Evolutionary conservation across 2,888 invertebrate genomes (phyloP).

Genomic region (Epistrophella euchroma): DNA sequence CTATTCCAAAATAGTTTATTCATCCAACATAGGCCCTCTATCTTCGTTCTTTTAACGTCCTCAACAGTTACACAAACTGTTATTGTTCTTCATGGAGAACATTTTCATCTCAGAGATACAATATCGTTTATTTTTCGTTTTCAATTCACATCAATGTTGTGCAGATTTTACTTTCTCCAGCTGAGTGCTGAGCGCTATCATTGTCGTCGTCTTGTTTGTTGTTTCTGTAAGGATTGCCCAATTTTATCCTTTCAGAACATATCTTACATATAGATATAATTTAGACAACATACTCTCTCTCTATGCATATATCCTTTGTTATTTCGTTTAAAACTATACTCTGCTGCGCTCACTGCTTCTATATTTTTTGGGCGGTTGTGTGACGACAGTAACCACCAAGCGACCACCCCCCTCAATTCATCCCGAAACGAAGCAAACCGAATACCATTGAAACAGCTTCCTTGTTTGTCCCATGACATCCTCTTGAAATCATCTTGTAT

Average conservation of each 20-base stretch:
- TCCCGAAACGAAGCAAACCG: conserved; percentile 1
- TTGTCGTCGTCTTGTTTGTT: conserved; percentile 28
- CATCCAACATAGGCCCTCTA: conserved; percentile 26
- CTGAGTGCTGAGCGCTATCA: conserved; percentile 6
- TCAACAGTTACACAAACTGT: neutral
- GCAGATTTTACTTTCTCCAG: conserved; percentile 49
- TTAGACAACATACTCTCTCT: conserved; percentile 6
- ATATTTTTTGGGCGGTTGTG: conserved; percentile 35
- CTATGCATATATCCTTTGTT: conserved; percentile 22
- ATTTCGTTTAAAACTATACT: conserved; percentile 54
- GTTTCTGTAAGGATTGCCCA: conserved; percentile 38
- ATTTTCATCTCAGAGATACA: conserved; percentile 49
- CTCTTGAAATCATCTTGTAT: conserved; percentile 73
- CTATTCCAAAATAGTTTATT: conserved; percentile 43
- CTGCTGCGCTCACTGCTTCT: conserved; percentile 23
- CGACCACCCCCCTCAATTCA: conserved; percentile 4
- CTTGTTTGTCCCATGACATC: conserved; percentile 65
- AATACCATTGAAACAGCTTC: conserved; percentile 45
- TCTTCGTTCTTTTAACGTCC: conserved; percentile 20
- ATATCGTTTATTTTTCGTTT: conserved; percentile 30
- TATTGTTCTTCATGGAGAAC: conserved; percentile 22
- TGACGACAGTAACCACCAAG: conserved; percentile 30
- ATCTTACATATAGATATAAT: neutral
- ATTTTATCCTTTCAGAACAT: conserved; percentile 38
- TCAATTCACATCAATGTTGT: conserved; percentile 40